A percentile compares a stretch with the other conserved stretches of the same genome.
Conservation (phyloP, 1,140 invertebrate genomes). For the Gonioctena quinquepunctata region DNA sequence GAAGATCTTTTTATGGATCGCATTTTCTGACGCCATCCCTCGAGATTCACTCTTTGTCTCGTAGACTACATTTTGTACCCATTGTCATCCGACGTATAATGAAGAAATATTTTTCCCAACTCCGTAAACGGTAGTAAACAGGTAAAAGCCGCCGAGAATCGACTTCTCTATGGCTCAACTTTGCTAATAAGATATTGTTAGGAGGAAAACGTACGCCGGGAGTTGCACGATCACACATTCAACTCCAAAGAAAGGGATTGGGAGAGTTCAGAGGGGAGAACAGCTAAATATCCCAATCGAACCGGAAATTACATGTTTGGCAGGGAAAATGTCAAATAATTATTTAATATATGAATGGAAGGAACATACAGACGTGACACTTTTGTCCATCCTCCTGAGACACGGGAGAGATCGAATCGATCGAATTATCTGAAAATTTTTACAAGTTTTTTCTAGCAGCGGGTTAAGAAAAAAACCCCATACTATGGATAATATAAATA, state of each 20-base stretch:
- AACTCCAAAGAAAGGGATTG: not conserved
- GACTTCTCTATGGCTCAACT: slow-evolving; percentile 3
- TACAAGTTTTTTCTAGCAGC: too few relatives aligned
- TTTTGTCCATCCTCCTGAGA: too few relatives aligned
- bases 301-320: not conserved
- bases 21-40: too few relatives aligned
- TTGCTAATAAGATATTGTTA: slow-evolving; percentile 32
- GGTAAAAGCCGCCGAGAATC: not conserved
- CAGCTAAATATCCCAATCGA: not conserved
- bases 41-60: too few relatives aligned
- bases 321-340: not conserved
- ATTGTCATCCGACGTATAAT: not conserved
- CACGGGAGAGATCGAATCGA: too few relatives aligned
- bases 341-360: too few relatives aligned
- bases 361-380: too few relatives aligned
- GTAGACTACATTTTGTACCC: too few relatives aligned
- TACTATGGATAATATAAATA: too few relatives aligned
- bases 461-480: too few relatives aligned
- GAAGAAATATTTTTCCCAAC: not conserved
- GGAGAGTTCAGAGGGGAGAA: not conserved
- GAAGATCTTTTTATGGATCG: too few relatives aligned
- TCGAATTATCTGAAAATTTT: too few relatives aligned
- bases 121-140: not conserved
- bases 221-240: slow-evolving; percentile 25
- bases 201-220: slow-evolving; percentile 18